Evolutionary conservation across 2,888 invertebrate species (phyloP).

Genomic region (Eledona agricola): DNA sequence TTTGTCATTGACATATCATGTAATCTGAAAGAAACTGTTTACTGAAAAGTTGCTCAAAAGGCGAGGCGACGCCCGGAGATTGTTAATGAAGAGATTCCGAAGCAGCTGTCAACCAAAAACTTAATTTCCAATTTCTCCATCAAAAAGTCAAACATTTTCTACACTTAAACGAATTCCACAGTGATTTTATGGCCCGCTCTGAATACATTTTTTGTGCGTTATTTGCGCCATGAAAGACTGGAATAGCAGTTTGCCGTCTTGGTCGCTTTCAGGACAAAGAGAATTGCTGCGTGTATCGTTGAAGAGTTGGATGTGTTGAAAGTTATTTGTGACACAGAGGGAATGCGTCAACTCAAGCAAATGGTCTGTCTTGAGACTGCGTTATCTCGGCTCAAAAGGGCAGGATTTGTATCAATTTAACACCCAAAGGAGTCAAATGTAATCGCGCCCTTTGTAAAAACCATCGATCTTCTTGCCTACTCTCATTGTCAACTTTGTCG

Average conservation of each 20-base stretch:
- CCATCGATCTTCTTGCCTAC: too few species aligned
- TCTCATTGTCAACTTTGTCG: too few species aligned
- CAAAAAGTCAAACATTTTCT: too few species aligned
- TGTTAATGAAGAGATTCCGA: too few species aligned
- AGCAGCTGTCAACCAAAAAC: too few species aligned
- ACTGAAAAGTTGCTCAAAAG: too few species aligned
- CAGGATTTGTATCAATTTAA: slow-evolving; percentile 40
- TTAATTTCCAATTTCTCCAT: too few species aligned
- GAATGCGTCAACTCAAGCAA: slow-evolving; percentile 37
- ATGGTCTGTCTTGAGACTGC: slow-evolving; percentile 38
- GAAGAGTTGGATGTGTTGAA: slow-evolving; percentile 26
- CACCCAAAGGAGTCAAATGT: slow-evolving; percentile 33
- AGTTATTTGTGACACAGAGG: slow-evolving; percentile 34
- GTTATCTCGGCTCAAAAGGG: slow-evolving; percentile 37
- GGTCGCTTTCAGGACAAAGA: slow-evolving; percentile 26
- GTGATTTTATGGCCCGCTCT: too few species aligned
- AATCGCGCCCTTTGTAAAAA: slow-evolving; percentile 35
- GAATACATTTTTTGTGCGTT: slow-evolving; percentile 5
- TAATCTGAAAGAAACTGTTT: too few species aligned
- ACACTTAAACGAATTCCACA: too few species aligned
- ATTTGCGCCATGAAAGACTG: slow-evolving; percentile 12
- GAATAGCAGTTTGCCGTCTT: slow-evolving; percentile 24
- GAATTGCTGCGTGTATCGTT: slow-evolving; percentile 18
- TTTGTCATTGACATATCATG: too few species aligned
- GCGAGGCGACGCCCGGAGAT: too few species aligned